Percentiles rank a stretch among this genome's conserved stretches.
phyloP scores from a whole-genome alignment of 1,140 invertebrate species.

The Hylaeus anthracinus region DNA sequence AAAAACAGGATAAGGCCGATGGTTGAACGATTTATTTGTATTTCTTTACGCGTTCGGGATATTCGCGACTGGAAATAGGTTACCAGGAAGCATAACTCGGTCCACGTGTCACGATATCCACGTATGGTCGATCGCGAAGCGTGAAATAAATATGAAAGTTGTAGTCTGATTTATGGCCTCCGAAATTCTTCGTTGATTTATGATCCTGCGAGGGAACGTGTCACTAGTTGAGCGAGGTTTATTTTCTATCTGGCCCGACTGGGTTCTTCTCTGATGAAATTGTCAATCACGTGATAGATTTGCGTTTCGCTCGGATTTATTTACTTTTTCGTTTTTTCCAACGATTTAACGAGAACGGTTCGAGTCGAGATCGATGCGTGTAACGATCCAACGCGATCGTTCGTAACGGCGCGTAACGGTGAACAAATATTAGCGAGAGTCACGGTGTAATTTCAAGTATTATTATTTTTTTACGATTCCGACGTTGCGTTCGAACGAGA shows the following conservation, averaged over 20 bases:
- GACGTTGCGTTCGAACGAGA: too few relatives aligned
- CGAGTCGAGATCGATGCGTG: too few relatives aligned
- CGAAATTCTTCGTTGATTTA: conserved; percentile 53
- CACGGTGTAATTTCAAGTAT: too few relatives aligned
- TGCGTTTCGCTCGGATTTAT: conserved; percentile 7
- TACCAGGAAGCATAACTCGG: conserved; percentile 4
- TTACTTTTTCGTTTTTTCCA: background rate
- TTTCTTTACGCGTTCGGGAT: background rate
- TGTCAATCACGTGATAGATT: conserved; percentile 17
- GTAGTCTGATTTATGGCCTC: conserved; percentile 56
- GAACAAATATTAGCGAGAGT: background rate
- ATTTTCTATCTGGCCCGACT: conserved; percentile 37
- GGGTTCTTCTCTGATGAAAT: conserved; percentile 10
- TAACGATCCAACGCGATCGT: background rate
- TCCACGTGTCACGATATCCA: conserved; percentile 32
- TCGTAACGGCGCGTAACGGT: background rate
- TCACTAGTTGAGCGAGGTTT: conserved; percentile 26
- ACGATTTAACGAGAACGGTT: background rate
- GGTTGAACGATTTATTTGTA: background rate
- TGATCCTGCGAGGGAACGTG: background rate
- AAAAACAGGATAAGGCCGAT: conserved; percentile 1
- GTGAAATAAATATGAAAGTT: conserved; percentile 60
- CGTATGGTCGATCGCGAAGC: conserved; percentile 47
- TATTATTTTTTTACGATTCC: too few relatives aligned
- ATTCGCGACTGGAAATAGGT: conserved; percentile 42